Base-by-base conservation (phyloP, 2,113 vertebrate species). In the Hippocampus comes region DNA sequence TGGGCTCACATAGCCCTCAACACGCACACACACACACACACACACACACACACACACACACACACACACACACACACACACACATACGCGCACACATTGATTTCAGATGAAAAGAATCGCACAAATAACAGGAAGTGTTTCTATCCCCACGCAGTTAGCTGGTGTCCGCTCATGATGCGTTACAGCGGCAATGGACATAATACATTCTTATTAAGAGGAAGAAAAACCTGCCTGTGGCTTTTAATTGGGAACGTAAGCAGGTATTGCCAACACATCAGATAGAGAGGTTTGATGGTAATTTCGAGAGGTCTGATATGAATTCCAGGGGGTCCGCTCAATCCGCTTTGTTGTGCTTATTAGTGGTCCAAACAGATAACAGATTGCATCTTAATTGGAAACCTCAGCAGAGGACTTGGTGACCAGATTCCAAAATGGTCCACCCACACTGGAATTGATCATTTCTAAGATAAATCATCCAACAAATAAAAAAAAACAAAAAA, bases 341-440 rank as follows among this genome's bases (percentile, higher is more conserved):
- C 21, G 81, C 87, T 90, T 85, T 91, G 90, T 88, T 91, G 83
- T 88, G 87, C 85, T 89, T 91, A 89, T 92, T 92, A 91, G 88
- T 92, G 84, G 71, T 89, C 81, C 80, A 84, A 90, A 80, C 82
- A 90, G 90, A 90, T 87, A 91, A 85, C 89, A 89, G 90, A 91
- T 91, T 89, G 87, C 71, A 89, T 90, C 88, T 91, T 92, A 92
- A 92, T 93, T 91, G 84, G 86, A 89, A 90, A 87, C 90, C 87
- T 89, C 88, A 87, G 55, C 86, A 89, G 87, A 88, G 88, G 79
- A 82, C 82, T 87, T 71, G 43, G 46, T 79, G 84, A 88, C 86
- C 84, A 81, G 79, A 87, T 79, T 87, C 82, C 83, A 88, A 89
- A 89, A 88, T 81, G 69, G 88, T 87, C 72, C 74, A 78, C 80